Base-by-base conservation (phyloP, 1,140 invertebrate genomes). In the Drosophila triauraria region DNA sequence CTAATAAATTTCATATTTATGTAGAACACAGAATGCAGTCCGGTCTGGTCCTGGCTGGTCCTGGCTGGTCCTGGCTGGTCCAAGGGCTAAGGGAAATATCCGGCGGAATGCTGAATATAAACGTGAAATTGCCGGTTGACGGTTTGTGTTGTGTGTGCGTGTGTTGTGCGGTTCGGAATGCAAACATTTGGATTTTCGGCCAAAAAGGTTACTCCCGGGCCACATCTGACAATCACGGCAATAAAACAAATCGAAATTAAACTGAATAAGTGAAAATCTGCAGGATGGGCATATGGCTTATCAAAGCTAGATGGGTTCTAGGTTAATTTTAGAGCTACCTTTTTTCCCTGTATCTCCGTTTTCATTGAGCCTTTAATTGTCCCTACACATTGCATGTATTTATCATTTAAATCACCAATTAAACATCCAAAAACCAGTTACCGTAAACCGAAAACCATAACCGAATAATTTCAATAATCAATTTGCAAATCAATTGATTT, bases 1-100 rank as follows among this genome's bases (percentile, higher is more conserved):
- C 84, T 87, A 87, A 87, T 87, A 88, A 87, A 87, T 87, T 87
- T 87, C 84, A 87, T 87, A 87, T 88, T 87, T 88, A 86, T 88
- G 84, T 80, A 71, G 60, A 72, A 72, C 70, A 72, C 44, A 27
- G 81, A 68, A 62, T 78, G 72, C 77, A 80, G 81, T 64, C 63
- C 48, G 46, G 27, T 4, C 25, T 5, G 43, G 46, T 40, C 8
- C 9, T 13, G 17, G 8, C 12, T 13, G 40, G 9, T 12, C 35
- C 10, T 10, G 35, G 10, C 35, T 2, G 35, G 35, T 12, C 12
- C 7, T 15, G 38, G 38, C 38, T 13, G 15, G 13, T 0, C 53
- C 20, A 25, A 25, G 12, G 43, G 17, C 62, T 44, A 62, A 44
- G 44, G 60, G 46, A 64, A 67, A 67, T 67, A 58, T 47, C 51